Conservation (phyloP, 2,113 vertebrate genomes). For the Eretmochelys imbricata region DNA sequence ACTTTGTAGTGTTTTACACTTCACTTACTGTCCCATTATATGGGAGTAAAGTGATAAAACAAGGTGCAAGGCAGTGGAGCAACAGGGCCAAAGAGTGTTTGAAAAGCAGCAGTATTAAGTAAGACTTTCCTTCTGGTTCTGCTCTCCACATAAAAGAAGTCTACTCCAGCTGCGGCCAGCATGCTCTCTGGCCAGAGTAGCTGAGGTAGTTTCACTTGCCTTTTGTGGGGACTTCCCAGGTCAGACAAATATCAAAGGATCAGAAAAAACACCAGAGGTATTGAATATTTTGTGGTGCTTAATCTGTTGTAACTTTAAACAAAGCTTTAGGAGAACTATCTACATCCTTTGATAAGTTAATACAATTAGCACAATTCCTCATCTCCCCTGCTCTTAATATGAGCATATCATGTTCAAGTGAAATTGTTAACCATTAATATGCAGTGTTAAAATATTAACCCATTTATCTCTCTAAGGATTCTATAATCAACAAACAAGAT, state of each 20-base stretch:
- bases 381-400: not conserved
- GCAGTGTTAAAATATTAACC: slow-evolving; percentile 56
- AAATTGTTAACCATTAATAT: slow-evolving; percentile 54
- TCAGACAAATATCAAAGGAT: not conserved
- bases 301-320: slow-evolving; percentile 28
- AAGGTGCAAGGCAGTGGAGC: not conserved
- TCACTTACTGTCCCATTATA: not conserved
- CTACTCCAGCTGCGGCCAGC: not conserved
- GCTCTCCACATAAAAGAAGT: slow-evolving; percentile 34
- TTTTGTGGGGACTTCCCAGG: not conserved
- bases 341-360: slow-evolving; percentile 31
- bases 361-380: not conserved
- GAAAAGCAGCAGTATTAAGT: slow-evolving; percentile 28
- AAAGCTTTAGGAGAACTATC: not conserved
- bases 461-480: slow-evolving; percentile 9
- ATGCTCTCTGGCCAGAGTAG: not conserved
- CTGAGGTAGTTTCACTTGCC: not conserved
- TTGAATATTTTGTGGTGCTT: not conserved
- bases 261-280: not conserved
- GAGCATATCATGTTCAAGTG: slow-evolving; percentile 3
- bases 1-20: not conserved
- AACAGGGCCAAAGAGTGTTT: not conserved
- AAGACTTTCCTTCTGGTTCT: not conserved
- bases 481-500: not conserved
- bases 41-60: not conserved